Conservation (phyloP, 2,113 vertebrate genomes). For the Mustela lutreola region DNA sequence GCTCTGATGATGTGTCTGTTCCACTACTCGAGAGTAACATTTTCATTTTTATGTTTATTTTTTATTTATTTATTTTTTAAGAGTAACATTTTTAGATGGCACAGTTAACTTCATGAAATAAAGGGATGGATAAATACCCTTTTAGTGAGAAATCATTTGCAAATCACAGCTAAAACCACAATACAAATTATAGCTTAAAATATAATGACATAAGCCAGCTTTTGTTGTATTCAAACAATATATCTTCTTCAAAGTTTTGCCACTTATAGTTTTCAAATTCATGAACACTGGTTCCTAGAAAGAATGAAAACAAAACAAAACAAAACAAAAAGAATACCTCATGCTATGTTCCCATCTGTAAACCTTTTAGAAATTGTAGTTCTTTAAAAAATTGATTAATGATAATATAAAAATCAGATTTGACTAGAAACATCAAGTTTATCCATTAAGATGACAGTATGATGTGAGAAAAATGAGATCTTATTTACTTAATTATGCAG, state of each 20-base stretch:
- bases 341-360: neutral
- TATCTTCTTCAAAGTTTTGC: neutral
- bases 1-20: neutral
- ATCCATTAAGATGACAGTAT: neutral
- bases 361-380: neutral
- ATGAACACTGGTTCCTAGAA: neutral
- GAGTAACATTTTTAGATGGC: neutral
- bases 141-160: neutral
- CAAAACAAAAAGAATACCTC: neutral
- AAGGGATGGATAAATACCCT: neutral
- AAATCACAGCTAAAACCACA: neutral
- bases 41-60: neutral
- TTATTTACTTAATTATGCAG: neutral
- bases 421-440: neutral
- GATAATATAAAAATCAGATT: neutral
- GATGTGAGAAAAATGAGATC: neutral
- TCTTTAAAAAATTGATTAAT: constrained; percentile 12
- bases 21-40: neutral
- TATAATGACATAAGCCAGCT: neutral
- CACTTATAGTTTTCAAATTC: neutral
- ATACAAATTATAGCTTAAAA: neutral
- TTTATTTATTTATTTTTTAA: too few species aligned
- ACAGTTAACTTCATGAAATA: neutral
- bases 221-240: neutral
- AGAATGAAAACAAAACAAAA: neutral